Percentiles rank a stretch among this genome's conserved stretches.
Evolutionary conservation across 2,888 invertebrate species (phyloP).

Genomic region (Ligdia adustata): DNA sequence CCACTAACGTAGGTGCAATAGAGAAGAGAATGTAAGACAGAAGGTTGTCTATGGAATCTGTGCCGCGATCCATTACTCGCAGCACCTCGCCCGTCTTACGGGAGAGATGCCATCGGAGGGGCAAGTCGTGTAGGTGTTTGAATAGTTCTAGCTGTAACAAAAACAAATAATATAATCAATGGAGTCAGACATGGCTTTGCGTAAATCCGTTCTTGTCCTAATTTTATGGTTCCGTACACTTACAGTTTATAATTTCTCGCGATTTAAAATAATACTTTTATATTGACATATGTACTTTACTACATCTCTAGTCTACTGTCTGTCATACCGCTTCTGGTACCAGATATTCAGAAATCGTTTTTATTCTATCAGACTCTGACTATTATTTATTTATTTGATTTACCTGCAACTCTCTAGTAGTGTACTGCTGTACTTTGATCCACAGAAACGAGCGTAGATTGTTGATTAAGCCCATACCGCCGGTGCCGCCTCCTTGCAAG

Average conservation of each 20-base stretch:
- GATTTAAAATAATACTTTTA: no score
- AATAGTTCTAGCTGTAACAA: conserved; percentile 89
- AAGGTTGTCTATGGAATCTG: conserved; percentile 97
- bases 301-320: no score
- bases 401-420: conserved; percentile 95
- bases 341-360: no score
- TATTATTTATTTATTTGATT: no score
- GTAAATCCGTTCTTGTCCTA: no score
- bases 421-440: conserved; percentile 98
- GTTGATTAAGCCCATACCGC: conserved; percentile 96
- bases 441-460: conserved; percentile 96
- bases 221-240: no score
- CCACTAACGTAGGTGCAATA: conserved; percentile 95
- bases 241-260: no score
- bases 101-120: conserved; percentile 96
- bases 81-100: conserved; percentile 99
- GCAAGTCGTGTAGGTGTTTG: conserved; percentile 94
- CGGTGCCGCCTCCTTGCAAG: conserved; percentile 97
- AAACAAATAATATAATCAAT: no score
- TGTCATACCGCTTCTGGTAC: no score
- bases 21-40: conserved; percentile 96
- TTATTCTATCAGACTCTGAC: no score
- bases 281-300: no score
- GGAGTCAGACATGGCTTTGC: no score
- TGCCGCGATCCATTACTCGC: conserved; percentile 98